Evolutionary conservation across 2,888 invertebrate species (phyloP).

Genomic region (Leptura quadrifasciata): DNA sequence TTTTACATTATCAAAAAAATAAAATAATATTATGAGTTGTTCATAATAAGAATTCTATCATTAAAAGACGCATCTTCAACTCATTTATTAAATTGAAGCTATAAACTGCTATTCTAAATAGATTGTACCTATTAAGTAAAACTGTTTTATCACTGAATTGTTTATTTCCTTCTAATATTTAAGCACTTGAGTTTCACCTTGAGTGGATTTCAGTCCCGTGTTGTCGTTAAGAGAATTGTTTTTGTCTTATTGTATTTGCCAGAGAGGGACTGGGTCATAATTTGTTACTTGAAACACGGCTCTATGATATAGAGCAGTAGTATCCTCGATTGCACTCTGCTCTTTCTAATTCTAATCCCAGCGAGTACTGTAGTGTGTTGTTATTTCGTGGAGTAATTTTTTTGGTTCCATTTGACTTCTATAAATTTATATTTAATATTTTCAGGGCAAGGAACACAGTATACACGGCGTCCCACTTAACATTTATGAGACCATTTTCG

Average conservation of each 20-base stretch:
- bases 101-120: background rate
- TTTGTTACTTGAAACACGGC: too few species aligned
- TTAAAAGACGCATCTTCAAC: background rate
- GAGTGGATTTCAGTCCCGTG: conserved; percentile 16
- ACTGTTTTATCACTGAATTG: conserved; percentile 22
- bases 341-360: too few species aligned
- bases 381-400: too few species aligned
- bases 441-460: too few species aligned
- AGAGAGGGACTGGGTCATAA: background rate
- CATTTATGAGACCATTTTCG: too few species aligned
- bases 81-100: background rate
- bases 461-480: too few species aligned
- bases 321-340: too few species aligned
- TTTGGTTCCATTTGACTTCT: too few species aligned
- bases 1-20: background rate
- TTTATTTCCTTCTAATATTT: conserved; percentile 45
- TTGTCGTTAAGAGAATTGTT: background rate
- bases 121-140: conserved; percentile 5
- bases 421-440: too few species aligned
- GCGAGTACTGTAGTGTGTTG: too few species aligned
- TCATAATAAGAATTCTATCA: background rate
- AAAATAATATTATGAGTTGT: background rate
- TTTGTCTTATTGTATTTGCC: background rate
- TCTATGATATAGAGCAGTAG: too few species aligned
- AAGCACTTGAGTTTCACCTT: conserved; percentile 45